Base-by-base conservation (phyloP, 1,140 invertebrate genomes). In the Calephelis virginiensis region DNA sequence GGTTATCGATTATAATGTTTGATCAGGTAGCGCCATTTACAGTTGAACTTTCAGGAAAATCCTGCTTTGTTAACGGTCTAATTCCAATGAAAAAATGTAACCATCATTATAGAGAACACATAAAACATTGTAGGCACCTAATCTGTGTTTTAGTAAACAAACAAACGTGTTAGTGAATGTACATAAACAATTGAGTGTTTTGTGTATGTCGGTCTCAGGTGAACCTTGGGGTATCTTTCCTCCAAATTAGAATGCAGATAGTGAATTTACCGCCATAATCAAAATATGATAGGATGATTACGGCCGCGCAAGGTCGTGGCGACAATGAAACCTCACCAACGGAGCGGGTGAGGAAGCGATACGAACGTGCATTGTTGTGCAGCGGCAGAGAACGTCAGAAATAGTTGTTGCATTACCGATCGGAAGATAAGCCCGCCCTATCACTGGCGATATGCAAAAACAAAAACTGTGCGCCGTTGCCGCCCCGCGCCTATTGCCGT, bases 361-460 rank as follows among this genome's bases (percentile, higher is more conserved):
- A 9, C 8, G 78, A 78, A 76, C 73, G 76, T 49, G 61, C 60
- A 50, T 74, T 71, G 66, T 75, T 74, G 66, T 78, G 83, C 77
- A 80, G 69, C 75, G 72, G 73, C 69, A 75, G 73, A 70, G 67
- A 72, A 73, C 75, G 82, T 78, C 79, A 72, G 76, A 85, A 86
- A 83, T 85, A 83, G 81, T 77, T 75, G 82, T 80, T 87, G 80
- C 85, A 85, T 81, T 83, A 72, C 80, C 81, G 82, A 85, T 87
- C 81, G 78, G 81, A 85, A 86, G 84, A 89, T 83, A 89, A 87
- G 82, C 81, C 74, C 82, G 77, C 77, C 82, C 82, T 85, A 88
- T 86, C 80, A 83, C 80, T 76, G 72, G 78, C 77, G 71, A 78
- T 81, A 77, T 74, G 81, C 82, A 78, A 88, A 88, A 88, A 87